A percentile compares a stretch with the other conserved stretches of the same genome.
phyloP scores from a whole-genome alignment of 2,888 invertebrate species.

The Andrena camellia region DNA sequence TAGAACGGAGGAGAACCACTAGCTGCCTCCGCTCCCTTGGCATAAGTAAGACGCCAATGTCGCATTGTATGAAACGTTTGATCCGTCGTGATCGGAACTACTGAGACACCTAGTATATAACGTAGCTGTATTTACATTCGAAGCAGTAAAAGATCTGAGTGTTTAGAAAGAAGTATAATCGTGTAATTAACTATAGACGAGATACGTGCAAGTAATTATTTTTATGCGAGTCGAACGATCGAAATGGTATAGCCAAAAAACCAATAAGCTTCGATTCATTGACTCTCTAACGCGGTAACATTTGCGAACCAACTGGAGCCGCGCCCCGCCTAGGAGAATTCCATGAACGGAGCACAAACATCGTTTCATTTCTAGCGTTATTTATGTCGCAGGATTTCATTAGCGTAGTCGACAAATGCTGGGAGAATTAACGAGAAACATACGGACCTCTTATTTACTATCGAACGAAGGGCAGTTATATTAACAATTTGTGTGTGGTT shows the following conservation, averaged over 20 bases:
- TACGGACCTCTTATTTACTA: no score
- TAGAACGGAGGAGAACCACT: not conserved
- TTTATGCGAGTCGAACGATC: constrained; percentile 60
- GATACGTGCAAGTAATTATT: constrained; percentile 68
- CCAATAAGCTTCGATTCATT: constrained; percentile 51
- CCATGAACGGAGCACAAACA: constrained; percentile 19
- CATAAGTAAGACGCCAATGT: not conserved
- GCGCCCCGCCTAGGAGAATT: constrained; percentile 36
- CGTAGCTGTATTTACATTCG: constrained; percentile 67
- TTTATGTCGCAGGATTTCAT: not conserved
- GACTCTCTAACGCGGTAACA: constrained; percentile 18
- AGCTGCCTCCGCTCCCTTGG: not conserved
- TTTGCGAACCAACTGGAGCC: constrained; percentile 34
- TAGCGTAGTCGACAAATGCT: not conserved
- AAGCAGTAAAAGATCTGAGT: constrained; percentile 77
- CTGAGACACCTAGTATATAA: constrained; percentile 76
- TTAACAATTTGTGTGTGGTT: not conserved
- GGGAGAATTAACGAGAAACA: constrained; percentile 35
- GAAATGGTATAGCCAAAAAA: constrained; percentile 44
- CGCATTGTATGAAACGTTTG: not conserved
- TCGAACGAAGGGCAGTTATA: no score
- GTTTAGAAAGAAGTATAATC: constrained; percentile 76
- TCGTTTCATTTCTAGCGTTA: constrained; percentile 16
- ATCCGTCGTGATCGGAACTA: not conserved
- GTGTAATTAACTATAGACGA: constrained; percentile 70